These are phyloP conservation scores for Monodelphis domestica DNA, from an alignment of 2,797 vertebrate genomes.

Conservation along the genomic window DNA sequence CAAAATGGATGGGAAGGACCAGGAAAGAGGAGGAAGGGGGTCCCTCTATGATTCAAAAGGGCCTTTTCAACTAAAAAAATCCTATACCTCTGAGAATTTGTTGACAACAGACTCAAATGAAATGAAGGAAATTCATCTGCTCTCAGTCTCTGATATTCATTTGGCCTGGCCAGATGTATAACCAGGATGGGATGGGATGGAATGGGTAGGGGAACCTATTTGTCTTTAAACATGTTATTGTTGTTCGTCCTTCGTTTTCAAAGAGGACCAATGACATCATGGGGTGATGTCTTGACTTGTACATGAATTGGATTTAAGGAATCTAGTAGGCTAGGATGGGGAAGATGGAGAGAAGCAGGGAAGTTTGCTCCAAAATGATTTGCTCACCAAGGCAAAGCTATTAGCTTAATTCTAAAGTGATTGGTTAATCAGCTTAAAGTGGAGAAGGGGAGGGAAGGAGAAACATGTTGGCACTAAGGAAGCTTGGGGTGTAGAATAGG, in stretches of 20 bases:
- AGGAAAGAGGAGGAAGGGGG: background rate
- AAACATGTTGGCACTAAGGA: background rate
- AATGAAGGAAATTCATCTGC: background rate
- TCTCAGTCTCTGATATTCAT: background rate
- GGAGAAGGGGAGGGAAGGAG: background rate
- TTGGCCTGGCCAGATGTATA: rapidly evolving
- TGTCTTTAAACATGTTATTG: background rate
- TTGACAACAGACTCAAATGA: background rate
- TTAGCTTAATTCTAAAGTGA: background rate
- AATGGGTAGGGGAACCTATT: background rate
- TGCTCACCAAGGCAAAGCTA: background rate
- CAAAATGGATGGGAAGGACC: background rate
- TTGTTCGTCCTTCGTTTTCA: too few relatives aligned
- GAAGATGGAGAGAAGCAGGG: background rate
- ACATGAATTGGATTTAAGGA: too few relatives aligned
- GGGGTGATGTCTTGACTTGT: too few relatives aligned
- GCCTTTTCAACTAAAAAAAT: background rate
- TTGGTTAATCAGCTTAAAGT: background rate
- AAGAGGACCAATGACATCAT: too few relatives aligned
- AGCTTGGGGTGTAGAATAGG: background rate
- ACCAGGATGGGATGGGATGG: background rate
- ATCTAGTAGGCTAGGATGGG: background rate
- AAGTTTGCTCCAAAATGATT: background rate
- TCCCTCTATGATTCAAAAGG: background rate
- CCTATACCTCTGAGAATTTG: background rate